phyloP scores from a whole-genome alignment of 92 coral and sea anemone genomes.

The Phenganax marumi region DNA sequence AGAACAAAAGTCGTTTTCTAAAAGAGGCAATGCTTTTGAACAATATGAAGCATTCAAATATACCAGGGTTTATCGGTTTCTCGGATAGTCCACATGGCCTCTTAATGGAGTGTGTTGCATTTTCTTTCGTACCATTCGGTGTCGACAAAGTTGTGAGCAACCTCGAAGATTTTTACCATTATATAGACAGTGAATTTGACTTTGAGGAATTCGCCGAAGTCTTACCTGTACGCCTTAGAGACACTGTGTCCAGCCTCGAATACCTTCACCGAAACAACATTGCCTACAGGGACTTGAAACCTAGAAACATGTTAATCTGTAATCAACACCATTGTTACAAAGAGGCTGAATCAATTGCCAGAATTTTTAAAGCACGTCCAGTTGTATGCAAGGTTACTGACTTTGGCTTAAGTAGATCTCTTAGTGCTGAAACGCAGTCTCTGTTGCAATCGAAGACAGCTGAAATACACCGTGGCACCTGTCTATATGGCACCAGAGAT shows the following conservation, averaged over 20 bases:
- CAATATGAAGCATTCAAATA: not conserved
- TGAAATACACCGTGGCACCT: not conserved
- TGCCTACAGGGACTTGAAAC: slow-evolving; percentile 11
- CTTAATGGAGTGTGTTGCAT: slow-evolving; percentile 8
- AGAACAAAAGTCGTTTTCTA: not conserved
- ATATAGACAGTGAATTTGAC: not conserved
- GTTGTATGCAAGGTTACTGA: slow-evolving; percentile 14
- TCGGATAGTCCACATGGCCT: not conserved
- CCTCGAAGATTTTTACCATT: not conserved
- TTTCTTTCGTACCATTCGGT: slow-evolving; percentile 4
- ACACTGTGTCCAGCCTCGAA: not conserved
- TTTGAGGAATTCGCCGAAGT: not conserved
- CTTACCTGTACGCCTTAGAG: not conserved
- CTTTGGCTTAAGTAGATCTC: slow-evolving; percentile 2
- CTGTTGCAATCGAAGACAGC: not conserved
- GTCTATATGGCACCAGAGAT: slow-evolving; percentile 11
- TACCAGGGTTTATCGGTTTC: not conserved
- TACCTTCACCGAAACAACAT: slow-evolving; percentile 5
- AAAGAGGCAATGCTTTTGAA: slow-evolving; percentile 6
- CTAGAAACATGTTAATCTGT: not conserved
- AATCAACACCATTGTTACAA: not conserved
- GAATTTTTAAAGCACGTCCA: not conserved
- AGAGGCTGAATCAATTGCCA: not conserved
- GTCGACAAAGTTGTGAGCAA: not conserved
- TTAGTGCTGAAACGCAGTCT: not conserved